Evolutionary conservation across 2,888 invertebrate species (phyloP).

Genomic region (Aphodius granarius): DNA sequence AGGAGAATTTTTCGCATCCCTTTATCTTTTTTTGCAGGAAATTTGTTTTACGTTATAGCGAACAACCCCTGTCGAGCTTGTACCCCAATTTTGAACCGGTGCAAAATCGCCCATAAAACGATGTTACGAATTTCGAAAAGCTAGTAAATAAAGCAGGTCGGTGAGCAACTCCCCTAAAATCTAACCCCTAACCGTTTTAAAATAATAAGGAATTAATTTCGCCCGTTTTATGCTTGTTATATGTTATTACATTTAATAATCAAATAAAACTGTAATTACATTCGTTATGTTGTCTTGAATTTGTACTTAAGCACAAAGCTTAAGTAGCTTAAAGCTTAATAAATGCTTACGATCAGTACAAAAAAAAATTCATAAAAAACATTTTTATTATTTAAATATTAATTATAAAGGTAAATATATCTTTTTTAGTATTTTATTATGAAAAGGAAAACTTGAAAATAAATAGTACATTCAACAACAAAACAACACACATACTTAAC

Average conservation of each 20-base stretch:
- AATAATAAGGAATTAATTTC: background rate
- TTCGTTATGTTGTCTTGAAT: too few relatives aligned
- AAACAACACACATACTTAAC: too few relatives aligned
- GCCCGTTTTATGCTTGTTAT: background rate
- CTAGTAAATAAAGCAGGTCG: background rate
- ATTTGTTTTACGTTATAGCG: background rate
- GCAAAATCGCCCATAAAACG: constrained; percentile 14
- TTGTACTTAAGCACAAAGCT: too few relatives aligned
- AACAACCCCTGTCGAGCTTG: background rate
- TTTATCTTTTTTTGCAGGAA: background rate
- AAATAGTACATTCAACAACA: too few relatives aligned
- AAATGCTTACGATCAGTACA: too few relatives aligned
- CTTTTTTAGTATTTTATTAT: too few relatives aligned
- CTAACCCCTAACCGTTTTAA: background rate
- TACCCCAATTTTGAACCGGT: constrained; percentile 1
- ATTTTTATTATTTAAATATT: too few relatives aligned
- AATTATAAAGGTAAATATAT: too few relatives aligned
- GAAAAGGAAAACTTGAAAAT: too few relatives aligned
- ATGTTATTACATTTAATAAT: background rate
- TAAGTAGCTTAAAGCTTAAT: too few relatives aligned
- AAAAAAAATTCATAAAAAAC: too few relatives aligned
- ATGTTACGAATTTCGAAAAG: background rate
- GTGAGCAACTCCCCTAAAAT: background rate
- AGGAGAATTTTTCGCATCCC: background rate
- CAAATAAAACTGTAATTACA: background rate